Evolutionary conservation across 2,113 vertebrate genomes (phyloP).

Genomic region (Nesogale talazaci): DNA sequence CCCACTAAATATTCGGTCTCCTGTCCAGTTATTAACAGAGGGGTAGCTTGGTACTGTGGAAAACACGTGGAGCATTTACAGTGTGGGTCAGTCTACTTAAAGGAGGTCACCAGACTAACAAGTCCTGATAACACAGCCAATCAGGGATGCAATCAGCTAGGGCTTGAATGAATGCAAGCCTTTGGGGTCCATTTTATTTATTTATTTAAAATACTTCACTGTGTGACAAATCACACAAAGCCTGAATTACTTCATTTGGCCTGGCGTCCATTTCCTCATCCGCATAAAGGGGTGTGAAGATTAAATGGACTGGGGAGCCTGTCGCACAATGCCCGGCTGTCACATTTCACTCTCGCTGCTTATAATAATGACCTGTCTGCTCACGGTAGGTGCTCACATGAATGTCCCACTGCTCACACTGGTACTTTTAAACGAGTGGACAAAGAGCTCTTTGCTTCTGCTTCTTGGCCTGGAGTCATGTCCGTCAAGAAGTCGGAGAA

Average conservation of each 20-base stretch:
- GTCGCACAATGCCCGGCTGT: not conserved
- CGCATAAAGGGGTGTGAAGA: not conserved
- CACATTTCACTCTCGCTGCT: not conserved
- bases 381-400: not conserved
- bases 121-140: not conserved
- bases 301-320: not conserved
- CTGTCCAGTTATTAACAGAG: not conserved
- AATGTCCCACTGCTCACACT: not conserved
- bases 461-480: not conserved
- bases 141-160: not conserved
- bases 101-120: not conserved
- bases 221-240: not conserved
- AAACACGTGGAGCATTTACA: not conserved
- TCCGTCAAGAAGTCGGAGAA: not conserved
- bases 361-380: conserved; percentile 18
- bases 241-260: not conserved
- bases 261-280: conserved; percentile 4
- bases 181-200: not conserved
- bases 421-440: not conserved
- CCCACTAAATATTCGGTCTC: not conserved
- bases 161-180: not conserved
- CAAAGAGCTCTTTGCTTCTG: not conserved
- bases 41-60: not conserved
- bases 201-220: not conserved
- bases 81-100: not conserved